Conservation (phyloP, 2,797 vertebrate genomes). For the Chrysocyon brachyurus region DNA sequence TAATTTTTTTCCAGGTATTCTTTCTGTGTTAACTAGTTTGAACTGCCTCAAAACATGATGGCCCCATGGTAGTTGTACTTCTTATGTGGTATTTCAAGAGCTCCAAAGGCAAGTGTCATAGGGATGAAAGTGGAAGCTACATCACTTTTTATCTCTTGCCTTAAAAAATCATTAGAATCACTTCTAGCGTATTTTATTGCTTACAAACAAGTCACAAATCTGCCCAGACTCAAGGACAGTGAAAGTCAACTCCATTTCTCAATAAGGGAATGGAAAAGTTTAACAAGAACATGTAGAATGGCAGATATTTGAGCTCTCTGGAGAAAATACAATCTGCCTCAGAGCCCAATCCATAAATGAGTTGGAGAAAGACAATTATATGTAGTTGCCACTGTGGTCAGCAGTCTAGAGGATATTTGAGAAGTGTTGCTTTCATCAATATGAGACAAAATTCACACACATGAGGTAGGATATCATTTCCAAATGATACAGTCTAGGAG, state of each 20-base stretch:
- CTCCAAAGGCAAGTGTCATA: neutral
- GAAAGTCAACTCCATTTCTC: neutral
- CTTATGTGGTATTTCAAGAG: neutral
- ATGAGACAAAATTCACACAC: neutral
- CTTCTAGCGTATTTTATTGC: neutral
- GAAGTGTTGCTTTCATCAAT: neutral
- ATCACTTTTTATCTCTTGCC: neutral
- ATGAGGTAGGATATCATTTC: neutral
- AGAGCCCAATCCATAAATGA: neutral
- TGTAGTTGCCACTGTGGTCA: accelerated
- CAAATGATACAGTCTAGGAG: neutral
- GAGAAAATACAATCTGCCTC: neutral
- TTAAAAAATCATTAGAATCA: neutral
- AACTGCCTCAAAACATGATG: neutral
- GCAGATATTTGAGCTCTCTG: neutral
- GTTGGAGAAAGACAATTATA: neutral
- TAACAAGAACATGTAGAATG: neutral
- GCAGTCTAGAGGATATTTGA: neutral
- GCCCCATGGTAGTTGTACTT: neutral
- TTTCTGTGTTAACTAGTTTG: neutral
- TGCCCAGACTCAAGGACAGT: neutral
- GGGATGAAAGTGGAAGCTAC: neutral
- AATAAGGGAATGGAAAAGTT: neutral
- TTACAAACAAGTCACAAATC: neutral
- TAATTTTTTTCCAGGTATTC: neutral